Evolutionary conservation across 64 coral and sea anemone genomes (phyloP).

Genomic region (Acropora yongei): DNA sequence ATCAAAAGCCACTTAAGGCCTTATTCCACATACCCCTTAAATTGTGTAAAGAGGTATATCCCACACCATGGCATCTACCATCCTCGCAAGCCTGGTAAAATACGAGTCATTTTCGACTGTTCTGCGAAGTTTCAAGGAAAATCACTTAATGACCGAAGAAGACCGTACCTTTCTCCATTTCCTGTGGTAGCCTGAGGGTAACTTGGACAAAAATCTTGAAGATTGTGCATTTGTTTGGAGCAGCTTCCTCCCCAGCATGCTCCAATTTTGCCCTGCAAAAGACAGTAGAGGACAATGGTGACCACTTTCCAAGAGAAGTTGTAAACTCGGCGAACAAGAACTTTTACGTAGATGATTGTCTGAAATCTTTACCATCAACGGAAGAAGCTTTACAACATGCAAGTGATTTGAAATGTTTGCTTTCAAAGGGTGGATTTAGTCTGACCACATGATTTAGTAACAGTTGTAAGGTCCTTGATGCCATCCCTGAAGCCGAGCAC

Average conservation of each 20-base stretch:
- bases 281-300: too few species aligned
- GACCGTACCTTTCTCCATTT: constrained; percentile 13
- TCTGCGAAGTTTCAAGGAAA: constrained; percentile 50
- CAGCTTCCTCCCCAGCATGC: too few species aligned
- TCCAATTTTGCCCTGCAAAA: too few species aligned
- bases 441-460: constrained; percentile 9
- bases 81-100: constrained; percentile 47
- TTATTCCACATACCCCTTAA: not conserved
- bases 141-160: constrained; percentile 27
- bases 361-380: too few species aligned
- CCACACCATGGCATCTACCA: constrained; percentile 69
- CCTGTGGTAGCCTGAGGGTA: not conserved
- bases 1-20: too few species aligned
- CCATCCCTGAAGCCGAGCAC: not conserved
- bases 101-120: constrained; percentile 53
- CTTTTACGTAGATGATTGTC: not conserved
- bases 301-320: too few species aligned
- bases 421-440: not conserved
- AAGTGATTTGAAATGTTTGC: not conserved
- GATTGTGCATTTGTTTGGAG: constrained; percentile 25
- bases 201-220: constrained; percentile 5
- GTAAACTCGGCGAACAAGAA: too few species aligned
- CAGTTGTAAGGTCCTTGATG: not conserved
- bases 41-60: constrained; percentile 52
- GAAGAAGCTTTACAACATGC: not conserved